These are phyloP conservation scores for Brachypteracias leptosomus DNA, from an alignment of 2,113 vertebrate species.

Conservation along the genomic window DNA sequence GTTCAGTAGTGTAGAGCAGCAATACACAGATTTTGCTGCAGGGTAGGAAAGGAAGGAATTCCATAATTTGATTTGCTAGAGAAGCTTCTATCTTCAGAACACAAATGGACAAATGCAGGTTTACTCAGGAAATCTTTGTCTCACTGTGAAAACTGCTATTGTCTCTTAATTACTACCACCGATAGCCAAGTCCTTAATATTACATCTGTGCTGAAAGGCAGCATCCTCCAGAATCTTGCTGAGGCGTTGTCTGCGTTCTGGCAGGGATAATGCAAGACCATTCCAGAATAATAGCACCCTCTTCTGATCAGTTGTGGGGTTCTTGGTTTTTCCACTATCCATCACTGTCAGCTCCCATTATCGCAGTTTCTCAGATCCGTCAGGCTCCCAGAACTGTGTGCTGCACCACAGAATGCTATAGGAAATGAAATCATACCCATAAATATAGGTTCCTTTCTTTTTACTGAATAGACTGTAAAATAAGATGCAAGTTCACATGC, in stretches of 20 bases:
- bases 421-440: not conserved
- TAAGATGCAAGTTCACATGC: not conserved
- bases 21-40: conserved; percentile 34
- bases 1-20: conserved; percentile 31
- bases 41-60: conserved; percentile 34
- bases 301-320: conserved; percentile 7
- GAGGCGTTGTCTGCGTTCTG: not conserved
- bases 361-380: not conserved
- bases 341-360: conserved; percentile 9
- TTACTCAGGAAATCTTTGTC: conserved; percentile 36
- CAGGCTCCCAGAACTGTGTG: not conserved
- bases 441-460: not conserved
- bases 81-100: not conserved
- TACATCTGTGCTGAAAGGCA: conserved; percentile 26
- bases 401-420: not conserved
- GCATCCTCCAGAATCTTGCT: not conserved
- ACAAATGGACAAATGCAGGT: conserved; percentile 15
- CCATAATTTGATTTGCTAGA: conserved; percentile 30
- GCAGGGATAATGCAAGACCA: not conserved
- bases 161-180: conserved; percentile 1
- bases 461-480: not conserved
- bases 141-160: conserved; percentile 30
- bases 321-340: not conserved
- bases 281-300: conserved; percentile 50
- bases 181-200: conserved; percentile 24